Conservation (phyloP, 2,888 invertebrate genomes). For the Dermolepida albohirtum region DNA sequence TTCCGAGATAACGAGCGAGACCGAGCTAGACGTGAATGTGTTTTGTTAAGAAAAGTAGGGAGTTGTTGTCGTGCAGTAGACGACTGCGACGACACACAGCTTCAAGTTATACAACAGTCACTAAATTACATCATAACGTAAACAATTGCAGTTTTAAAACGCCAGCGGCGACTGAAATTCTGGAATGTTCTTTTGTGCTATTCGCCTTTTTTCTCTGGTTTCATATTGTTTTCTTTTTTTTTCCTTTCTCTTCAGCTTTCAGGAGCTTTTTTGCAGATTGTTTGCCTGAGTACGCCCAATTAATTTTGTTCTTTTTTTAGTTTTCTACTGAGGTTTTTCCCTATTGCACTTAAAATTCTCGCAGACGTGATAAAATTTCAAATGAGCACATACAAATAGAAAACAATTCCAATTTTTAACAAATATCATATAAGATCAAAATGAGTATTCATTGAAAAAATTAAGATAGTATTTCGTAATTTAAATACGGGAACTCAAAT, state of each 20-base stretch:
- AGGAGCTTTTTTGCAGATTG: too few species aligned
- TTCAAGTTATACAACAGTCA: constrained; percentile 36
- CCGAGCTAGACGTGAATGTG: neutral
- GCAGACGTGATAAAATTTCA: too few species aligned
- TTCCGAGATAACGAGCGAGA: neutral
- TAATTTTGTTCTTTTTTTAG: too few species aligned
- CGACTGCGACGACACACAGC: constrained; percentile 32
- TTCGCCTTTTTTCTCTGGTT: constrained; percentile 6
- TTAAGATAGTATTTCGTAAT: too few species aligned
- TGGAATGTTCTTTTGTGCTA: constrained; percentile 27
- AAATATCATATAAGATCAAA: too few species aligned
- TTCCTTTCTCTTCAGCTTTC: neutral
- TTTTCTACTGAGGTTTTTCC: too few species aligned
- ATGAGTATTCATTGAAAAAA: too few species aligned
- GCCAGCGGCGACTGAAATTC: constrained; percentile 31
- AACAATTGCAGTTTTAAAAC: constrained; percentile 45
- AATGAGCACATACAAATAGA: too few species aligned
- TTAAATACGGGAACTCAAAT: too few species aligned
- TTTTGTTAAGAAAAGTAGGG: constrained; percentile 12
- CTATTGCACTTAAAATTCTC: too few species aligned
- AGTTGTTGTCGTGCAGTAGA: constrained; percentile 27
- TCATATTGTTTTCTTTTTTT: constrained; percentile 7
- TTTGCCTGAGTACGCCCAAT: too few species aligned
- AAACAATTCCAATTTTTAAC: too few species aligned
- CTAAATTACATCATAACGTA: constrained; percentile 40